Conservation (phyloP, 92 coral and sea anemone genomes). For the Parazoanthus atlanticus region DNA sequence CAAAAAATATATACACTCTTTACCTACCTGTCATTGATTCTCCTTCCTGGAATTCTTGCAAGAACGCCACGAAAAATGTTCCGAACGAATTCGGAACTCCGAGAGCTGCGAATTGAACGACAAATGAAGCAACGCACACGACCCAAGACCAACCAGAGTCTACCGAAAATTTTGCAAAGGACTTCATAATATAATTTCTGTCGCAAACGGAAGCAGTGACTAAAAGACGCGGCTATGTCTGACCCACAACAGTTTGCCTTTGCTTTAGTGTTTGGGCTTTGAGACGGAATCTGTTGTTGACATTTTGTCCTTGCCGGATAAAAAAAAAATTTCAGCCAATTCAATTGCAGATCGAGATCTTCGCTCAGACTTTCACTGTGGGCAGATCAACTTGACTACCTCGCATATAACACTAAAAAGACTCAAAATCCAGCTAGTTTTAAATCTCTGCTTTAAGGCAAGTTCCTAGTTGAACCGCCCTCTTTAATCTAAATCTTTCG, state of each 20-base stretch:
- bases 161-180: conserved; percentile 30
- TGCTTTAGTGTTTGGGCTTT: background rate
- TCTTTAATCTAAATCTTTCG: conserved; percentile 19
- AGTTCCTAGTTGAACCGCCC: conserved; percentile 27
- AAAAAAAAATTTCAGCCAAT: background rate
- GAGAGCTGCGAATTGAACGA: conserved; percentile 66
- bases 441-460: conserved; percentile 4
- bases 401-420: background rate
- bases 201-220: background rate
- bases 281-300: too few species aligned
- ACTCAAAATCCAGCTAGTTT: conserved; percentile 10
- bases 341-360: background rate
- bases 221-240: background rate
- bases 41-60: conserved; percentile 69
- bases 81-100: conserved; percentile 84
- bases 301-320: background rate
- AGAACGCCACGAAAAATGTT: conserved; percentile 74
- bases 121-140: conserved; percentile 72
- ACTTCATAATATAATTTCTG: conserved; percentile 11
- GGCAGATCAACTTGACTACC: background rate
- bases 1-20: background rate
- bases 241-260: background rate
- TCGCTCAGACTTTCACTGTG: background rate
- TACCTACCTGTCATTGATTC: conserved; percentile 83
- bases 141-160: conserved; percentile 78